Conservation (phyloP, 2,888 invertebrate species). For the Xestobium rufovillosum region DNA sequence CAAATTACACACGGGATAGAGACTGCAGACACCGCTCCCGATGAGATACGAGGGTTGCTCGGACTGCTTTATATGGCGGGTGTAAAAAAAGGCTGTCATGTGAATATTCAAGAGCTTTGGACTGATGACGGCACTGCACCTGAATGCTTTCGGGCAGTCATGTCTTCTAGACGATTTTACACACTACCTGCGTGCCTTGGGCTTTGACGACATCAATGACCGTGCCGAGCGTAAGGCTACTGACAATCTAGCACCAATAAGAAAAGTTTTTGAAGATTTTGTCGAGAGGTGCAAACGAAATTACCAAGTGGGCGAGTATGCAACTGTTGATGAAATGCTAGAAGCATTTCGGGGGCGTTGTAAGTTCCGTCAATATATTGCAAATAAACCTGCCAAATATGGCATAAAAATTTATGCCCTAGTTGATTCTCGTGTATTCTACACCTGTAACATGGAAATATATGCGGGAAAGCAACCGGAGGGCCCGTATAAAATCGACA, state of each 20-base stretch:
- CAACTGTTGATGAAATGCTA: conserved; percentile 29
- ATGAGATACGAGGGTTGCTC: conserved; percentile 27
- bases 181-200: conserved; percentile 20
- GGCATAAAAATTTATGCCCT: conserved; percentile 24
- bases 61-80: conserved; percentile 29
- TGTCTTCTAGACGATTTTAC: conserved; percentile 25
- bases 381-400: conserved; percentile 27
- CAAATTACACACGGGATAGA: conserved; percentile 18
- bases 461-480: conserved; percentile 22
- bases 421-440: conserved; percentile 20
- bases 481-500: conserved; percentile 14
- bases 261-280: conserved; percentile 28
- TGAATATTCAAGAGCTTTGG: conserved; percentile 25
- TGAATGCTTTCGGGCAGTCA: conserved; percentile 27
- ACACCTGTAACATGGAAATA: conserved; percentile 22
- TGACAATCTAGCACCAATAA: conserved; percentile 25
- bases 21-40: conserved; percentile 19
- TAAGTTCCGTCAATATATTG: conserved; percentile 30
- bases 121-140: conserved; percentile 24
- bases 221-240: conserved; percentile 18
- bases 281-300: conserved; percentile 26
- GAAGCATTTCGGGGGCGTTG: conserved; percentile 28
- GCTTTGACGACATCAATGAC: conserved; percentile 23
- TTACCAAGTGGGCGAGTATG: conserved; percentile 24
- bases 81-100: conserved; percentile 22